Evolutionary conservation across 1,140 invertebrate genomes (phyloP), one percentile per base, ranked within the genome.

Genomic region (Pectinophora gossypiella): DNA sequence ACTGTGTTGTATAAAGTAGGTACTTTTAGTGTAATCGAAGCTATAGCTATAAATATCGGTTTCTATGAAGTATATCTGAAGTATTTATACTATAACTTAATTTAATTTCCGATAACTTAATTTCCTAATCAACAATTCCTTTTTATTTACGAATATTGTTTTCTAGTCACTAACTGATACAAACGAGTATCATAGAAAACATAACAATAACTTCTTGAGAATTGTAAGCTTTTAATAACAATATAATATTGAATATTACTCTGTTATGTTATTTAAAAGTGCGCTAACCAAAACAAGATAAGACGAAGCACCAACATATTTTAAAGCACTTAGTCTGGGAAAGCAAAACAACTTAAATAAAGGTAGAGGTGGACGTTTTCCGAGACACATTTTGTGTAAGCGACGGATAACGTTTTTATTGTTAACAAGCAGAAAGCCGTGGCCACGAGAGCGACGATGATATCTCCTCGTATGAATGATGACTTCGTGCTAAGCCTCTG

Each of bases 401-500:
- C 64, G 64, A 57, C 65, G 78, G 77, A 80, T 82, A 85, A 84
- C 64, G 73, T 84, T 86, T 86, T 86, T 86, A 86, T 86, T 86
- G 83, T 86, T 86, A 86, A 84, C 83, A 82, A 84, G 78, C 70
- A 58, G 68, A 59, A 61, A 71, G 72, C 74, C 76, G 67, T 70
- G 74, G 70, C 71, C 70, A 73, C 63, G 73, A 61, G 65, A 68
- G 76, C 72, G 63, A 80, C 72, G 80, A 86, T 86, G 80, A 84
- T 86, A 86, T 86, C 83, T 76, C 51, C 64, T 72, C 62, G 70
- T 86, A 86, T 84, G 83, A 86, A 86, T 81, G 83, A 86, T 86
- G 83, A 84, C 78, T 86, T 86, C 80, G 83, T 86, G 83, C 80
- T 76, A 66, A 61, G 74, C 70, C 71, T 80, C 71, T 70, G 68